These are phyloP conservation scores for Ambastaia sidthimunki DNA, from an alignment of 2,797 vertebrate genomes.

Conservation along the genomic window DNA sequence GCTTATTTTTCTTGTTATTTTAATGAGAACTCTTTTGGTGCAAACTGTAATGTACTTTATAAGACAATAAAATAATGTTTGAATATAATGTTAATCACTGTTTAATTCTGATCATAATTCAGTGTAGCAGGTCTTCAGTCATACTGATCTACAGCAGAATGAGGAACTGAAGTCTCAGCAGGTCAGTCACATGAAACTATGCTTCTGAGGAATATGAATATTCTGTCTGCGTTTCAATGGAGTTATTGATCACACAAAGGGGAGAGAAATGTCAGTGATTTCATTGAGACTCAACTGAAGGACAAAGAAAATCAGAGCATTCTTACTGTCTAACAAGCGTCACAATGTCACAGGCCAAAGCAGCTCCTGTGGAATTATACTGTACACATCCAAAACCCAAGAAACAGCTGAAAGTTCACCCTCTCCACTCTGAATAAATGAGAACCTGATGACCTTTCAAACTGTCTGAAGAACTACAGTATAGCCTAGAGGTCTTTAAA, in stretches of 20 bases:
- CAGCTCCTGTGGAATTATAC: conserved; percentile 59
- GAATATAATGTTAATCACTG: no score
- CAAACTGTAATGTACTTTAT: no score
- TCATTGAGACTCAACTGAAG: conserved; percentile 66
- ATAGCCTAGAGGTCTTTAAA: no score
- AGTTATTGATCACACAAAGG: conserved; percentile 68
- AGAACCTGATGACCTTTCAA: no score
- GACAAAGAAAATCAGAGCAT: conserved; percentile 65
- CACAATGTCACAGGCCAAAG: conserved; percentile 71
- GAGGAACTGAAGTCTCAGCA: not conserved
- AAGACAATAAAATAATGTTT: no score
- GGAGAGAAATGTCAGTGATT: conserved; percentile 67
- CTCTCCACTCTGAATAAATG: not conserved
- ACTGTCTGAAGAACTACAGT: no score
- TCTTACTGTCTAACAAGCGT: conserved; percentile 64
- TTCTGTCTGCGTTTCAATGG: conserved; percentile 56
- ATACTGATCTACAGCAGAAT: not conserved
- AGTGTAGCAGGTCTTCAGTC: not conserved
- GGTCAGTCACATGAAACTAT: conserved; percentile 38
- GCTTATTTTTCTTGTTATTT: no score
- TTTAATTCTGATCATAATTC: no score
- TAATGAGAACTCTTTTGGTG: no score
- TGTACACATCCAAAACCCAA: conserved; percentile 51
- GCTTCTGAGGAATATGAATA: conserved; percentile 34
- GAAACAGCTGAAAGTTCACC: not conserved